Evolutionary conservation across 2,113 vertebrate species (phyloP), one percentile per base, ranked within the genome.

Genomic region (Colaptes auratus): DNA sequence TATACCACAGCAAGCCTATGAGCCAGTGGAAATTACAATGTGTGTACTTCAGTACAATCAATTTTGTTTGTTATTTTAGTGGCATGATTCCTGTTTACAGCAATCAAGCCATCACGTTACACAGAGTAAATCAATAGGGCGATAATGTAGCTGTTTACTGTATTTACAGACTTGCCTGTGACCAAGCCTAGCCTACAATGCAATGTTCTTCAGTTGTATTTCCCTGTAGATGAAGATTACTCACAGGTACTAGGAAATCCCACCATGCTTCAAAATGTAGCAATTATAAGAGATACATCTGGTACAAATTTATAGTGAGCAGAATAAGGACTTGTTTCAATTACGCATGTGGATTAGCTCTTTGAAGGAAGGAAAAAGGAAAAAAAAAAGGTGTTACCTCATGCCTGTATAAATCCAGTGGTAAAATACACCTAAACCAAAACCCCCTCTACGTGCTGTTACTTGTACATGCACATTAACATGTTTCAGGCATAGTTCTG

Each of bases 41-140:
- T 84, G 59, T 93, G 73, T 75, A 44, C 86, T 95, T 88, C 91
- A 78, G 88, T 83, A 91, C 80, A 90, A 95, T 95, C 93, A 88
- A 92, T 94, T 90, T 94, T 95, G 93, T 95, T 96, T 96, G 96
- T 97, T 97, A 75, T 95, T 97, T 94, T 95, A 96, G 91, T 82
- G 90, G 59, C 82, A 81, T 78, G 93, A 94, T 94, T 93, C 89
- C 93, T 95, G 91, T 97, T 96, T 95, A 93, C 75, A 72, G 76
- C 88, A 96, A 96, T 96, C 91, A 95, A 95, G 46, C 58, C 79
- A 64, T 89, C 87, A 64, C 52, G 79, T 72, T 74, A n/a, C 61
- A 83, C 79, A 90, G 56, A 92, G 58, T 83, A 93, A 96, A 96
- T 97, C 96, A 96, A 93, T 93, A 78, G 44, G 33, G 61, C 86